Percentiles rank a stretch among this genome's conserved stretches.
Evolutionary conservation across 2,113 vertebrate species (phyloP).

Genomic region (Podarcis cretensis): DNA sequence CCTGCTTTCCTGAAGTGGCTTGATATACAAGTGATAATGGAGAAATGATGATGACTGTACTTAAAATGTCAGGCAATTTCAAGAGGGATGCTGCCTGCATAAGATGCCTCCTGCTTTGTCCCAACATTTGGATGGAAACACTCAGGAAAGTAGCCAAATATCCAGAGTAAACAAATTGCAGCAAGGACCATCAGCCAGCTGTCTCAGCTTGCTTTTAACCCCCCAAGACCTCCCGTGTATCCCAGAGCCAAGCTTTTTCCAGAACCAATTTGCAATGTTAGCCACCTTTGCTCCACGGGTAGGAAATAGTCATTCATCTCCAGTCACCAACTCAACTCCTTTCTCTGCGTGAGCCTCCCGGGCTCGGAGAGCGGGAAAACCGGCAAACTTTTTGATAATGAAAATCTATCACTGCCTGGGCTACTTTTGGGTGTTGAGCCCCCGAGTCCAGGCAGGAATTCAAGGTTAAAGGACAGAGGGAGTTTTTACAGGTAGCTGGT

Average conservation of each 20-base stretch:
- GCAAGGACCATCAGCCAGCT: neutral
- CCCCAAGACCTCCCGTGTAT: neutral
- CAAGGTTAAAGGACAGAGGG: slow-evolving; percentile 56
- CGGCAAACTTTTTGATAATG: slow-evolving; percentile 15
- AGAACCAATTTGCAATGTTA: slow-evolving; percentile 26
- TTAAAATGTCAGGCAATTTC: neutral
- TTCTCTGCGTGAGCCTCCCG: neutral
- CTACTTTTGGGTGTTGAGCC: neutral
- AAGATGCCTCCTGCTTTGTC: neutral
- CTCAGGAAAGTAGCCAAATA: neutral
- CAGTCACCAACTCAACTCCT: slow-evolving; percentile 12
- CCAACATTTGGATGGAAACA: neutral
- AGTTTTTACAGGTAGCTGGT: slow-evolving; percentile 37
- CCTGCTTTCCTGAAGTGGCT: neutral
- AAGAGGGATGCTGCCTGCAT: neutral
- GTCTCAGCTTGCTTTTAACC: neutral
- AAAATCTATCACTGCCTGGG: slow-evolving; percentile 7
- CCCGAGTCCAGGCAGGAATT: slow-evolving; percentile 9
- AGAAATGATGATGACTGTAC: neutral
- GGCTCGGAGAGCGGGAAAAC: slow-evolving; percentile 11
- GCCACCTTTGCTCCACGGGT: slow-evolving; percentile 27
- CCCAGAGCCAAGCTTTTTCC: slow-evolving; percentile 17
- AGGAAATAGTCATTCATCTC: slow-evolving; percentile 17
- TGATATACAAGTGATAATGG: neutral
- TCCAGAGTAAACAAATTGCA: neutral